Conservation (phyloP, 2,797 vertebrate species). For the Neomorphus geoffroyi region DNA sequence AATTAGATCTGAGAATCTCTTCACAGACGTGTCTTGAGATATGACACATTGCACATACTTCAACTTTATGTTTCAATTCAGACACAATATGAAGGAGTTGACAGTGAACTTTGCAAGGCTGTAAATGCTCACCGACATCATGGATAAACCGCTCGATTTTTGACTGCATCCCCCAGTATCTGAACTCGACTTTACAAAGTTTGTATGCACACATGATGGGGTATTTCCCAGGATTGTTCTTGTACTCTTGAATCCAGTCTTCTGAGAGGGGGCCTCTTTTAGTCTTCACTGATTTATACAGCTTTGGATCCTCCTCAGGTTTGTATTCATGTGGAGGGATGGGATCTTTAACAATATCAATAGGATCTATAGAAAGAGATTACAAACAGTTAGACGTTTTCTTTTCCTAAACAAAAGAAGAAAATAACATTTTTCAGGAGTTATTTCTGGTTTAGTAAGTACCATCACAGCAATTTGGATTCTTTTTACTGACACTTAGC, state of each 20-base stretch:
- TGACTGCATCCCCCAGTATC: conserved; percentile 99
- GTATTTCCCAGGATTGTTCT: conserved; percentile 79
- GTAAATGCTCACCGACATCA: conserved; percentile 86
- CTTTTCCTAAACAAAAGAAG: background rate
- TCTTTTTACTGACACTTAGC: conserved; percentile 30
- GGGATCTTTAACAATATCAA: conserved; percentile 96
- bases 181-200: conserved; percentile 98
- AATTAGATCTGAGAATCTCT: background rate
- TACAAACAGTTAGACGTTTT: background rate
- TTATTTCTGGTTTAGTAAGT: conserved; percentile 12
- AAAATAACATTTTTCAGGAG: background rate
- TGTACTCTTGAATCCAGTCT: conserved; percentile 92
- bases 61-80: background rate
- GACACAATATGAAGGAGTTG: background rate
- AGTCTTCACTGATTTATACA: conserved; percentile 91
- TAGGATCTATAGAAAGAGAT: conserved; percentile 82
- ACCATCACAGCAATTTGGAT: conserved; percentile 1
- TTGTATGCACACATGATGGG: conserved; percentile 99
- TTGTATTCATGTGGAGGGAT: conserved; percentile 94
- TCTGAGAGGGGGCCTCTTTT: conserved; percentile 91
- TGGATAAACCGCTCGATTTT: conserved; percentile 99
- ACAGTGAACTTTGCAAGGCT: background rate
- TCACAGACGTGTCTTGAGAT: background rate
- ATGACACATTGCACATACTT: background rate
- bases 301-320: conserved; percentile 91